Evolutionary conservation across 2,113 vertebrate species (phyloP).

Genomic region (Periophthalmus modestus): DNA sequence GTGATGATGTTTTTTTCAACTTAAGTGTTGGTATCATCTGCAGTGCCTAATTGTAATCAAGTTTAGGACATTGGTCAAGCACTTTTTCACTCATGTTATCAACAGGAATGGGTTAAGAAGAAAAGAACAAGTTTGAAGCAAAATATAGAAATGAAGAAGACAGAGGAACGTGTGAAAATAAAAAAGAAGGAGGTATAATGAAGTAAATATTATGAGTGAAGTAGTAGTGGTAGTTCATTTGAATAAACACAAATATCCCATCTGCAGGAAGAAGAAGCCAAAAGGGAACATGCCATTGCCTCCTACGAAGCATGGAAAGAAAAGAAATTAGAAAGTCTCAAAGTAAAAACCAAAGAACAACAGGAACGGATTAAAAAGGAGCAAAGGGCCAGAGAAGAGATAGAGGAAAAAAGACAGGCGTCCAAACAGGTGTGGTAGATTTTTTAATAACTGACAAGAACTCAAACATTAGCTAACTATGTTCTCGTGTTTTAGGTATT

Average conservation of each 20-base stretch:
- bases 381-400: slow-evolving; percentile 75
- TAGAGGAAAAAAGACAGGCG: slow-evolving; percentile 75
- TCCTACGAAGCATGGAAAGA: slow-evolving; percentile 92
- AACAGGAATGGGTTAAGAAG: slow-evolving; percentile 90
- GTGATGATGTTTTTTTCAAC: too few species aligned
- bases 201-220: slow-evolving; percentile 72
- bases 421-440: slow-evolving; percentile 77
- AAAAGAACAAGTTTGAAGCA: slow-evolving; percentile 81
- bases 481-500: slow-evolving; percentile 79
- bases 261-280: slow-evolving; percentile 71
- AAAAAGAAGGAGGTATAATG: slow-evolving; percentile 79
- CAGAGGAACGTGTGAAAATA: slow-evolving; percentile 80
- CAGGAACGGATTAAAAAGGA: slow-evolving; percentile 72
- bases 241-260: not conserved
- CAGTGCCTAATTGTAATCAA: not conserved
- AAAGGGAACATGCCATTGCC: slow-evolving; percentile 83
- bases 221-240: not conserved
- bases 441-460: not conserved
- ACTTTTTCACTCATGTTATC: not conserved
- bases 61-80: not conserved
- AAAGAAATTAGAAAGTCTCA: slow-evolving; percentile 82
- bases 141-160: slow-evolving; percentile 78
- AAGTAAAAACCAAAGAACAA: slow-evolving; percentile 76
- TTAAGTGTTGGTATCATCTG: too few species aligned
- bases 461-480: not conserved